Evolutionary conservation across 2,797 vertebrate genomes (phyloP).

Genomic region (Pelobates cultripes): DNA sequence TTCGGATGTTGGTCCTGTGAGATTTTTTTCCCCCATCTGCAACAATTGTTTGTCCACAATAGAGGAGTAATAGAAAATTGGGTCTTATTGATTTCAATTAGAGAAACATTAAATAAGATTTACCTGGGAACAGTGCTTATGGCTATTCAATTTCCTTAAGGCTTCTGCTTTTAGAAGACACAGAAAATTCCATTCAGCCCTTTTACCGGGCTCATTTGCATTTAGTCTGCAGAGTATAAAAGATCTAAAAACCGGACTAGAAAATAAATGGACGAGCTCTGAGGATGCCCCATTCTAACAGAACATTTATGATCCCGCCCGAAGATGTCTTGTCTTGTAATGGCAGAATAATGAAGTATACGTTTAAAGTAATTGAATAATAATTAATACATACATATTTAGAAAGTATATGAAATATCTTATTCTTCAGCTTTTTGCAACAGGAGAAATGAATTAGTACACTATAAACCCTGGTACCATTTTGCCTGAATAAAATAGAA

Average conservation of each 20-base stretch:
- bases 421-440: no score
- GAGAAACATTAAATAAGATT: slow-evolving; percentile 97
- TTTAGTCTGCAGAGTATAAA: slow-evolving; percentile 26
- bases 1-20: background rate
- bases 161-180: slow-evolving; percentile 62
- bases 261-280: background rate
- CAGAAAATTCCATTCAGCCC: slow-evolving; percentile 52
- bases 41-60: slow-evolving; percentile 84
- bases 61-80: slow-evolving; percentile 86
- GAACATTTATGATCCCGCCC: background rate
- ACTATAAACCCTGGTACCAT: no score
- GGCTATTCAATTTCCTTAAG: slow-evolving; percentile 72
- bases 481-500: no score
- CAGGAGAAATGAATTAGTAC: no score
- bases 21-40: slow-evolving; percentile 8
- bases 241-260: background rate
- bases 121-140: slow-evolving; percentile 83
- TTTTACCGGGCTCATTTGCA: slow-evolving; percentile 3
- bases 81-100: slow-evolving; percentile 99
- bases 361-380: no score
- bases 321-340: background rate
- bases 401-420: background rate
- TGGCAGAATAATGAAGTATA: background rate
- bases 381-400: background rate
- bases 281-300: background rate